Evolutionary conservation across 2,113 vertebrate species (phyloP), one percentile per base, ranked within the genome.

Genomic region (Taxidea taxus): DNA sequence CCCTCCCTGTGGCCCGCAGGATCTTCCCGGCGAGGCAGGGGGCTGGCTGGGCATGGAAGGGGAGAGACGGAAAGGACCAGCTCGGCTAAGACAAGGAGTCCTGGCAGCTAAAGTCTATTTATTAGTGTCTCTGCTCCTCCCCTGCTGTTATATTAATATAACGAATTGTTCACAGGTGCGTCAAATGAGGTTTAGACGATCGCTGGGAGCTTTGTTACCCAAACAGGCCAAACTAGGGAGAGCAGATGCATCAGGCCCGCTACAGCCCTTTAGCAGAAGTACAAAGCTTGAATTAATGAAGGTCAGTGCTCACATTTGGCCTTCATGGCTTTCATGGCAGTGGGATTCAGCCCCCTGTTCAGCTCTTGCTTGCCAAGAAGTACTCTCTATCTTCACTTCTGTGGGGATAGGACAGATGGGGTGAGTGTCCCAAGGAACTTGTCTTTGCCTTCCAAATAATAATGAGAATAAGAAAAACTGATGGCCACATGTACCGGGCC

Each of bases 81-180:
- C 92, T 84, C 25, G 91, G 11, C 97, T 92, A 74, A 87, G 39
- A 72, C 98, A 88, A 98, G 97, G 98, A 97, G 91, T 95, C 96
- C 98, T 98, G 98, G 98, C 98, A 98, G 96, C 93, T 88, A 96
- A 95, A 98, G 94, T 97, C 98, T 98, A 98, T 98, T 98, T 98
- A 98, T 98, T 98, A 99, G 98, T 97, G 97, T 98, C 97, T 98
- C 93, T 96, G 96, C 97, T 98, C 98, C 98, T 98, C 98, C 98
- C 99, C 99, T 99, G 99, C 99, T 99, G 98, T 99, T 99, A 98
- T 98, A 99, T 99, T 99, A 99, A 99, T 99, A 98, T 99, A 99
- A 99, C 99, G 98, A 99, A 99, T 99, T 99, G 99, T 99, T 99
- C 99, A 98, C 99, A 99, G 99, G 99, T 99, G 99, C 98, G 98